Conservation (phyloP, 2,888 invertebrate genomes). For the Lysandra bellargus region DNA sequence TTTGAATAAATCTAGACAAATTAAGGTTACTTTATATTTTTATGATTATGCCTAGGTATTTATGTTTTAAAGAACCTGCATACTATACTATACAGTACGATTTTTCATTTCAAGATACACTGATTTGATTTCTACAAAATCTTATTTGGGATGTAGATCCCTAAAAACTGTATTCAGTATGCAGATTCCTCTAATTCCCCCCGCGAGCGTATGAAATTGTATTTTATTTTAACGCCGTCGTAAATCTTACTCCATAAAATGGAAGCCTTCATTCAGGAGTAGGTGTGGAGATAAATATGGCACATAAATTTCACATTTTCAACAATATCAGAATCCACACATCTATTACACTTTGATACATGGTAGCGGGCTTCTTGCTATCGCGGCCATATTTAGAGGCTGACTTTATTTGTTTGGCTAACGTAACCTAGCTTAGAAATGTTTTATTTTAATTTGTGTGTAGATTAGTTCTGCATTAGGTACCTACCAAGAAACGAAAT, state of each 20-base stretch:
- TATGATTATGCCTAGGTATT: too few relatives aligned
- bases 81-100: background rate
- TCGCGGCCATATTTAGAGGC: slow-evolving; percentile 2
- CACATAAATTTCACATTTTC: slow-evolving; percentile 61
- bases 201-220: slow-evolving; percentile 67
- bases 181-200: slow-evolving; percentile 72
- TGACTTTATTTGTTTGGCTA: slow-evolving; percentile 1
- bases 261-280: slow-evolving; percentile 57
- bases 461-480: too few relatives aligned
- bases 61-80: too few relatives aligned
- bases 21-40: too few relatives aligned
- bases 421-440: background rate
- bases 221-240: slow-evolving; percentile 71
- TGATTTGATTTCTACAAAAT: background rate
- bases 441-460: background rate
- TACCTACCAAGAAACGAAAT: too few relatives aligned
- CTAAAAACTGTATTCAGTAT: slow-evolving; percentile 44
- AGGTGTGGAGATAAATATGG: slow-evolving; percentile 51
- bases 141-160: background rate
- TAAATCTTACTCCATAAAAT: slow-evolving; percentile 71
- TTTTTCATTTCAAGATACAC: background rate
- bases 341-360: slow-evolving; percentile 43
- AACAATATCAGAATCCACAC: slow-evolving; percentile 47
- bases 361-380: slow-evolving; percentile 27
- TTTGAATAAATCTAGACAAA: too few relatives aligned